Conservation (phyloP, 2,113 vertebrate genomes). For the Baryphthengus martii region DNA sequence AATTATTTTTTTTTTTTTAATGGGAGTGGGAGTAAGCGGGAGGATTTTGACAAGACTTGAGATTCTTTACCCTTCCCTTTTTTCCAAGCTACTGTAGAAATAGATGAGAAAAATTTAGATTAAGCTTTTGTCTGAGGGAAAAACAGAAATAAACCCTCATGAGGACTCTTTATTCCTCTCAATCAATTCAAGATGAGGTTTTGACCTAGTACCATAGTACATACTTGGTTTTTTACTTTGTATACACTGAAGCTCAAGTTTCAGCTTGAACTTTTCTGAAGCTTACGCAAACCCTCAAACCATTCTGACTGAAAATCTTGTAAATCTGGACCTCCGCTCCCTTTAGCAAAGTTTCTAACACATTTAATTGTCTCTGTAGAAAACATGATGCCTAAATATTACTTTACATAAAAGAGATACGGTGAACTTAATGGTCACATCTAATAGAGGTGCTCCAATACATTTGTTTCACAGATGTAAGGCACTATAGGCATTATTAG, state of each 20-base stretch:
- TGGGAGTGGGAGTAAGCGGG: not conserved
- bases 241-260: not conserved
- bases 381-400: not conserved
- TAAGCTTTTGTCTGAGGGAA: not conserved
- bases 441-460: not conserved
- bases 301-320: not conserved
- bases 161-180: not conserved
- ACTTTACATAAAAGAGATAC: not conserved
- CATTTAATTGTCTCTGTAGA: not conserved
- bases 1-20: not conserved
- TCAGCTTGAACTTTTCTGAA: not conserved
- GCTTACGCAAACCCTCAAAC: not conserved
- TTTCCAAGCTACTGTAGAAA: not conserved
- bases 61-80: not conserved
- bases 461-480: not conserved
- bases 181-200: not conserved
- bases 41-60: not conserved
- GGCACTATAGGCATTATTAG: not conserved
- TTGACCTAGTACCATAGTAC: not conserved
- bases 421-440: not conserved
- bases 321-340: not conserved
- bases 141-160: not conserved
- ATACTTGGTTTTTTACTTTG: not conserved
- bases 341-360: not conserved
- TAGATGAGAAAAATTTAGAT: not conserved